A percentile compares a stretch with the other conserved stretches of the same genome.
Evolutionary conservation across 2,888 invertebrate species (phyloP).

Genomic region (Matsumyia berberina): DNA sequence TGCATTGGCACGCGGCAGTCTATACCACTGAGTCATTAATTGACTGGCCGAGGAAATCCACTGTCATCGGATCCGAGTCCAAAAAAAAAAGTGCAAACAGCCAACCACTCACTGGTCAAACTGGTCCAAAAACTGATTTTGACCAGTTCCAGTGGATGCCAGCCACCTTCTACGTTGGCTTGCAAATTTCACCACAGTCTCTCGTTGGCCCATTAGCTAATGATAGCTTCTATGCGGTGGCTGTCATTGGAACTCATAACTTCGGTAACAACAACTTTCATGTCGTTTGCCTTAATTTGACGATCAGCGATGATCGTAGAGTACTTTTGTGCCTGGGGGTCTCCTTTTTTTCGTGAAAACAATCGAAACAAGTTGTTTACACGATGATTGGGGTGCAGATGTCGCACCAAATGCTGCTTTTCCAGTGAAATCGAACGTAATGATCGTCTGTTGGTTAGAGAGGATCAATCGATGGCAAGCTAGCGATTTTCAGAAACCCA

Average conservation of each 20-base stretch:
- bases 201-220: slow-evolving; percentile 57
- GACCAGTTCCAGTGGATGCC: slow-evolving; percentile 2
- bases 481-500: slow-evolving; percentile 15
- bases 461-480: slow-evolving; percentile 47
- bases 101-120: slow-evolving; percentile 44
- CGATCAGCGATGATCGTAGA: slow-evolving; percentile 31
- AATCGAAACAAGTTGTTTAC: slow-evolving; percentile 56
- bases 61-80: slow-evolving; percentile 53
- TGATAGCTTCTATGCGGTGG: slow-evolving; percentile 49
- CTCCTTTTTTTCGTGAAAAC: slow-evolving; percentile 8
- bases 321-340: slow-evolving; percentile 5
- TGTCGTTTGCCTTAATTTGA: slow-evolving; percentile 50
- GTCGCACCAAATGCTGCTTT: slow-evolving; percentile 22
- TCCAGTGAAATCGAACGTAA: slow-evolving; percentile 58
- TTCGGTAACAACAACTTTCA: slow-evolving; percentile 57
- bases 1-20: slow-evolving; percentile 32
- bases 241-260: slow-evolving; percentile 52
- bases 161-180: not conserved
- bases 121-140: slow-evolving; percentile 50
- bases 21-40: slow-evolving; percentile 57
- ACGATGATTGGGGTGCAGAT: slow-evolving; percentile 37
- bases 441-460: slow-evolving; percentile 24
- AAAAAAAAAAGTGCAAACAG: not conserved
- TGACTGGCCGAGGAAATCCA: slow-evolving; percentile 57
- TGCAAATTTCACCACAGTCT: slow-evolving; percentile 54